These are phyloP conservation scores for Allygus modestus DNA, from an alignment of 2,888 invertebrate genomes.

Conservation along the genomic window DNA sequence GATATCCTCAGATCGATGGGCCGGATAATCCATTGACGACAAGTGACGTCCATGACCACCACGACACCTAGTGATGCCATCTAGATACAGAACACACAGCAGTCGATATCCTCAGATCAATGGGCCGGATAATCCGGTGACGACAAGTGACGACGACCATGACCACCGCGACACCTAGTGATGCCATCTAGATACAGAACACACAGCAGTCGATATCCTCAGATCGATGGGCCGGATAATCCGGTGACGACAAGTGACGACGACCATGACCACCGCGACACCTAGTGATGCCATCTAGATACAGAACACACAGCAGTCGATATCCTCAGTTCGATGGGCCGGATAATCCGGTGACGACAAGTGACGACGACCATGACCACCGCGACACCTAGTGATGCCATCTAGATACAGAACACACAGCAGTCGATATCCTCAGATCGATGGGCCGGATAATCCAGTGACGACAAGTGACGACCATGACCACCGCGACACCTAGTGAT, in stretches of 20 bases:
- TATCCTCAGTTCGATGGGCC: background rate
- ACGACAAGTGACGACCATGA: background rate
- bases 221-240: conserved; percentile 7
- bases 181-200: conserved; percentile 11
- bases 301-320: conserved; percentile 9
- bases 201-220: background rate
- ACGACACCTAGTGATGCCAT: too few relatives aligned
- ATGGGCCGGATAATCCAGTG: background rate
- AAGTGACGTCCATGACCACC: background rate
- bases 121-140: background rate
- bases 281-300: conserved; percentile 10
- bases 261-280: background rate
- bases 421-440: background rate
- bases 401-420: conserved; percentile 12
- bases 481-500: too few relatives aligned
- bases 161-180: too few relatives aligned
- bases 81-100: conserved; percentile 12
- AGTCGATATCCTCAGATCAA: background rate
- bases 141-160: background rate
- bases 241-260: too few relatives aligned
- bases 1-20: conserved; percentile 1
- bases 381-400: too few relatives aligned
- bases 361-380: background rate
- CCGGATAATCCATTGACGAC: background rate
- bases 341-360: conserved; percentile 12